Base-by-base conservation (phyloP, 1,140 invertebrate species). In the Holcopasites calliopsidis region DNA sequence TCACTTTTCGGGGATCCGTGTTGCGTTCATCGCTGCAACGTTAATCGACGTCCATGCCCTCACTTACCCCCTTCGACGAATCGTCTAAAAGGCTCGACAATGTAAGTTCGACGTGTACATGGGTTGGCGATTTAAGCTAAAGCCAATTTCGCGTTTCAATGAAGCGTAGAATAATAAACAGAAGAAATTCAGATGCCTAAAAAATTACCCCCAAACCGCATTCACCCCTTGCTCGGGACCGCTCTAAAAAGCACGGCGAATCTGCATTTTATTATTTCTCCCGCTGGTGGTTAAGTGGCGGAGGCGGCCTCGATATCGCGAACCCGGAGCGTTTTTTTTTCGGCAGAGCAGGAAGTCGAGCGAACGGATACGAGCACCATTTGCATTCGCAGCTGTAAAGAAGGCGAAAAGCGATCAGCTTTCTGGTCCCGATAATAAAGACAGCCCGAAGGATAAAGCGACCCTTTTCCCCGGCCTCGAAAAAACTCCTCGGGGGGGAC, bases 251-350 rank as follows among this genome's bases (percentile, higher is more conserved):
- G 55, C 78, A 69, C 26, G 38, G 21, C 76, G 65, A 85, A 89
- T 89, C 86, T 89, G 88, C 88, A 88, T 89, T 89, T 89, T 89
- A 89, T 89, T 89, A 89, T 89, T 89, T 87, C 88, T 86, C 79
- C 68, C 77, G 77, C n/a, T 83, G 82, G 79, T 78, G 84, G 80
- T 89, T 89, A 89, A 89, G 70, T 77, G 64, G 52, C 31, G 55
- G 44, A 23, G 28, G 21, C 35, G 57, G 38, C 47, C 13, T 1
- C 16, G 21, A 26, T 8, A 38, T 50, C 42, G 54, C 79, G 58
- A 42, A 54, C 54, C 28, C 35, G n/a, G n/a, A 21, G 58, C 13
- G 35, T 49, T 38, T 40, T 52, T 74, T 69, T 68, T 64, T 75
- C 69, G 50, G 10, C 23, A 61, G 13, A 47, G 61, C 79, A 85